Evolutionary conservation across 2,888 invertebrate species (phyloP), one percentile per base, ranked within the genome.

Genomic region (Iselma pallidipennis): DNA sequence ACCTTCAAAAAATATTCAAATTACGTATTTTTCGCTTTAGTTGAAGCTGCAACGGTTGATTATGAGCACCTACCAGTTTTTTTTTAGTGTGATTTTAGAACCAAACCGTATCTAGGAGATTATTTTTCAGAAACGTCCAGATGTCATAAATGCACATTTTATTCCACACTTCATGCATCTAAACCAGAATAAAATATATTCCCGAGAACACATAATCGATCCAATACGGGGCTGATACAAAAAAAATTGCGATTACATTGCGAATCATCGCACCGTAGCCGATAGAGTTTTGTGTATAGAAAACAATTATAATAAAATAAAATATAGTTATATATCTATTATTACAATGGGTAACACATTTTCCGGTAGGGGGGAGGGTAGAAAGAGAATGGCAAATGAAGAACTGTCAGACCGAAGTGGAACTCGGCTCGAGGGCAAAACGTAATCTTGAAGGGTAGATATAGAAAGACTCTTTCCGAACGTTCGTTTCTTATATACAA

Each of bases 371-470:
- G n/a, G 37, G 37, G 37, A 16, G 16, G 54, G 25, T 51, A 26
- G 14, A 21, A 55, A 53, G 55, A 49, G 28, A 37, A 55, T 50
- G 54, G 59, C 48, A 66, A 71, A 66, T 23, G 70, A 70, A 68
- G 66, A 65, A 59, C 63, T 65, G 68, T 66, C 69, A 58, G 54
- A 53, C 54, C 61, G 55, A 58, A 59, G 45, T 59, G 55, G 65
- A 56, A 57, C 58, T 58, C 51, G 26, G 63, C 63, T 63, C 60
- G 67, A 75, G 76, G 76, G 77, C 73, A 72, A 73, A 78, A 75
- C 77, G 77, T 78, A 80, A 80, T 82, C 80, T 82, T 80, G 81
- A 82, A 82, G 82, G 82, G 82, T 81, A 81, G 81, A 81, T 82
- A 81, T 79, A 80, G 78, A 80, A 78, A 81, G 79, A 81, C 77